phyloP scores from a whole-genome alignment of 2,797 vertebrate genomes.

The Kryptopterus vitreolus region DNA sequence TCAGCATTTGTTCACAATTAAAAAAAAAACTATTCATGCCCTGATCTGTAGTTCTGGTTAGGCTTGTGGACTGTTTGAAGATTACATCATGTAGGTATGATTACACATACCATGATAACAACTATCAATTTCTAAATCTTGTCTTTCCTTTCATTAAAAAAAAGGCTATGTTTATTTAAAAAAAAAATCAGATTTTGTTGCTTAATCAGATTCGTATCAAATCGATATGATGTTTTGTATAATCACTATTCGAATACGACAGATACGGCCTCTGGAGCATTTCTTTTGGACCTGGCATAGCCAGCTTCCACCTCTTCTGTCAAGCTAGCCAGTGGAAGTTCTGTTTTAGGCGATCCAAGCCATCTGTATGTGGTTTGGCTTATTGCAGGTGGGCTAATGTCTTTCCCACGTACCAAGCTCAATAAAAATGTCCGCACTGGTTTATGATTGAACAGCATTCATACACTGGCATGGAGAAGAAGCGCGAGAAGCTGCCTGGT shows the following conservation, averaged over 20 bases:
- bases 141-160: not conserved
- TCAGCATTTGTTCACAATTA: constrained; percentile 49
- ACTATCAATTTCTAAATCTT: not conserved
- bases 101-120: not conserved
- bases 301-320: constrained; percentile 48
- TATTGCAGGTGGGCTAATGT: constrained; percentile 62
- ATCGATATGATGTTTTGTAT: no score
- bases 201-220: no score
- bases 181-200: no score
- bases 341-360: constrained; percentile 51
- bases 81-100: constrained; percentile 27
- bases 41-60: constrained; percentile 21
- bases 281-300: constrained; percentile 19
- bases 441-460: constrained; percentile 57
- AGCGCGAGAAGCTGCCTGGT: constrained; percentile 37
- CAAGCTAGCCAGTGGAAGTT: constrained; percentile 46
- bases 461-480: constrained; percentile 44
- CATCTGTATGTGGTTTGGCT: constrained; percentile 62
- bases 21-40: constrained; percentile 31
- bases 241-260: not conserved
- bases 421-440: constrained; percentile 59
- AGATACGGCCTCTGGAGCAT: constrained; percentile 1
- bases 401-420: constrained; percentile 56
- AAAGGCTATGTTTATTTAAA: not conserved
- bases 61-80: not conserved